Base-by-base conservation (phyloP, 2,113 vertebrate genomes). In the Cyrtonyx montezumae region DNA sequence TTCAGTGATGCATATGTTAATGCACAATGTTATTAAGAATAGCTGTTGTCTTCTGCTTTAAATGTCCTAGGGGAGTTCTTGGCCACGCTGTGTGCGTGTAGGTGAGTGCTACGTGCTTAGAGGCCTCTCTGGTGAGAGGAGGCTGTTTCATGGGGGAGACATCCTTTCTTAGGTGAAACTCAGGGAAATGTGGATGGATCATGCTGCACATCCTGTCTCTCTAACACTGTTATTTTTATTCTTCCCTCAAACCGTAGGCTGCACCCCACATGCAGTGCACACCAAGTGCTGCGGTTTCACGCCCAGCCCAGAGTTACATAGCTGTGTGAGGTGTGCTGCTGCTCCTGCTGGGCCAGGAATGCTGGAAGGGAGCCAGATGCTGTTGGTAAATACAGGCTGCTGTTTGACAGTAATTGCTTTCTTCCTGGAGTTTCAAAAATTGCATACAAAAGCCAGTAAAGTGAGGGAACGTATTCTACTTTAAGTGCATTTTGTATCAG, bases 271-370 rank as follows among this genome's bases (percentile, higher is more conserved):
- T 55, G 79, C 79, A 32, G 43, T 86, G 90, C 42, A 16, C 77
- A 5, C 95, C 75, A 84, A 7, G 32, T 19, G 90, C 94, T 97
- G 94, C 11, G 55, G 95, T 95, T 90, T 94, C 91, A 26, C 23
- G 88, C 96, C 94, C 97, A 97, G 84, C 88, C 93, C 93, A 95
- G 95, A 92, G 93, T 95, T 97, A 92, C 98, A 97, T 98, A 97
- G 96, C 97, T 98, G 49, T 96, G 96, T 95, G 95, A 98, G 98
- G 98, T 98, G 98, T 98, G 98, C 98, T 98, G 79, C 89, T 97
- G 97, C 73, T 95, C 83, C 83, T 92, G 85, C 88, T 63, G 90
- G 26, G 84, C 87, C 25, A 28, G 94, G 93, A 96, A 94, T 96
- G 96, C 96, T 97, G 97, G 97, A 95, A 71, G 79, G 78, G 45